phyloP scores from a whole-genome alignment of 2,797 vertebrate genomes.

The Trichosurus vulpecula region DNA sequence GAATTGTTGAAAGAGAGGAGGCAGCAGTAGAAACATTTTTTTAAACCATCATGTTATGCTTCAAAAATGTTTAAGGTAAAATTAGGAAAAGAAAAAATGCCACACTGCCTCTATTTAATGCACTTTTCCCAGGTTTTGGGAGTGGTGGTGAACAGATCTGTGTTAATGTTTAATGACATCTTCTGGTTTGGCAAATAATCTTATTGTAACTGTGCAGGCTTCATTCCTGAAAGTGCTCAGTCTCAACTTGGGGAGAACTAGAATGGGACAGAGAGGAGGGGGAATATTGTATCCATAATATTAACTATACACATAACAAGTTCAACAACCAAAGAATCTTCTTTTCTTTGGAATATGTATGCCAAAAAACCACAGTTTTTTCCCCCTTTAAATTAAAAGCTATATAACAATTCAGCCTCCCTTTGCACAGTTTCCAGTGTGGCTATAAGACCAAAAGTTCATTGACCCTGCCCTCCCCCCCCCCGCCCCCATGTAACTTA shows the following conservation, averaged over 20 bases:
- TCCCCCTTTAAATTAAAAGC: background rate
- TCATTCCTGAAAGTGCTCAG: slow-evolving; percentile 31
- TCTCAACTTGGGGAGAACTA: slow-evolving; percentile 3
- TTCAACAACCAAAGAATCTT: background rate
- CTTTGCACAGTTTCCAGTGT: background rate
- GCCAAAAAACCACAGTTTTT: background rate
- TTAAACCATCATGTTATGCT: background rate
- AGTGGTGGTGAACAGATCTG: background rate
- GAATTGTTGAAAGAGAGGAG: slow-evolving; percentile 3
- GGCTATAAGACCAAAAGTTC: background rate
- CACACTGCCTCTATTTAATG: background rate
- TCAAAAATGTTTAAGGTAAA: background rate
- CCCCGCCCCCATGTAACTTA: background rate
- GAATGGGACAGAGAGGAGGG: background rate
- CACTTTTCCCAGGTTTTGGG: background rate
- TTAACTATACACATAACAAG: background rate
- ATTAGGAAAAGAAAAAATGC: background rate
- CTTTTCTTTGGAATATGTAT: background rate
- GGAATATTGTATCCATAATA: background rate
- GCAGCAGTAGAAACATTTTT: background rate
- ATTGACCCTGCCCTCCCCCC: background rate
- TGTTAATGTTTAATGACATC: background rate
- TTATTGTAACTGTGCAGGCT: slow-evolving; percentile 34
- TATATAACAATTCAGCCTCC: background rate
- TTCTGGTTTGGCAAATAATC: slow-evolving; percentile 17